Evolutionary conservation across 2,797 vertebrate species (phyloP).

Genomic region (Pseudomugil gertrudae): DNA sequence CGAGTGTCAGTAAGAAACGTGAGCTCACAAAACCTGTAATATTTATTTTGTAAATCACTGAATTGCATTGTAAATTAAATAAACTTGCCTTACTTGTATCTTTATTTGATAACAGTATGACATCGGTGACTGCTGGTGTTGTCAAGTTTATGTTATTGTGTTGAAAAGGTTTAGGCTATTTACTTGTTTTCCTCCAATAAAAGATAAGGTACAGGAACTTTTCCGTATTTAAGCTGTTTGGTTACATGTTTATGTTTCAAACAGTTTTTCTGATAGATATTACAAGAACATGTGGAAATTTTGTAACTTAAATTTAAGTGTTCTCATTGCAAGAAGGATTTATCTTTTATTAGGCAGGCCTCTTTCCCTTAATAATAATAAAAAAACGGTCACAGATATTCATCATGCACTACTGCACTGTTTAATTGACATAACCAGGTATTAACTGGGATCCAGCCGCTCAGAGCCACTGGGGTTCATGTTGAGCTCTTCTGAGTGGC

Average conservation of each 20-base stretch:
- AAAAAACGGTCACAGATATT: conserved; percentile 73
- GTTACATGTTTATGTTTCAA: not conserved
- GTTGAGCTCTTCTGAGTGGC: conserved; percentile 45
- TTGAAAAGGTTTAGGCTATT: not conserved
- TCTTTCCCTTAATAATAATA: too few species aligned
- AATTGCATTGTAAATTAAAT: too few species aligned
- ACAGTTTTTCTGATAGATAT: conserved; percentile 8
- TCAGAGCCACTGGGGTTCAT: conserved; percentile 62
- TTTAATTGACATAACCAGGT: conserved; percentile 70
- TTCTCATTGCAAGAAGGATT: conserved; percentile 45
- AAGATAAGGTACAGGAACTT: too few species aligned
- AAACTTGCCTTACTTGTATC: too few species aligned
- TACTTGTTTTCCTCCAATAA: too few species aligned
- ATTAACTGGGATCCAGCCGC: conserved; percentile 58
- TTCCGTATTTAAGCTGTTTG: not conserved
- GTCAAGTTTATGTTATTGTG: not conserved
- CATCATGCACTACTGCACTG: conserved; percentile 65
- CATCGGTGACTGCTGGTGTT: not conserved
- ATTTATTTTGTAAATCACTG: too few species aligned
- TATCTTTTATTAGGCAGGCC: too few species aligned
- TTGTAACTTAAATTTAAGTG: conserved; percentile 22
- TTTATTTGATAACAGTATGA: too few species aligned
- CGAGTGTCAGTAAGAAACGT: too few species aligned
- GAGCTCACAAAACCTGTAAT: too few species aligned
- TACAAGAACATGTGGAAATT: conserved; percentile 4